Base-by-base conservation (phyloP, 1,140 invertebrate genomes). In the Trichonephila inaurata region DNA sequence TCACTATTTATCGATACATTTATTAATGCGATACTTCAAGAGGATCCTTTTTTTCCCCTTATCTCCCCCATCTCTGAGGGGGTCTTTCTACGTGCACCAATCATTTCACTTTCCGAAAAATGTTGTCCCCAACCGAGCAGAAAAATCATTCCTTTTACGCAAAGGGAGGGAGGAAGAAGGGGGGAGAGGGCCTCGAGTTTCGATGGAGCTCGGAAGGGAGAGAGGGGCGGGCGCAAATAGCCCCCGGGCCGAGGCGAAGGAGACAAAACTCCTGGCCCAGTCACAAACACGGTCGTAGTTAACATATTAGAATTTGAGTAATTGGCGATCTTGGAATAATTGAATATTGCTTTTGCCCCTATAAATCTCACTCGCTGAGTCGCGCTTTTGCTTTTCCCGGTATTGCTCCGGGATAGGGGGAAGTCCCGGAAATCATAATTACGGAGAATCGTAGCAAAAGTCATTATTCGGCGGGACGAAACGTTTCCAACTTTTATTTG, bases 301-400 rank as follows among this genome's bases (percentile, higher is more conserved):
- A 93, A 93, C 92, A 93, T 93, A 93, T 93, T 93, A 93, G 92
- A 93, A 93, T 93, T 93, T 93, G 92, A 93, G 92, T 93, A 93
- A 93, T 93, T 93, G 92, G 92, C 92, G 92, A 93, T 93, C 92
- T 93, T 85, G 86, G 92, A 93, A 93, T 93, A 93, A 93, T 93
- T 93, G 92, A 93, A 93, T 93, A 93, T 93, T 93, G 92, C 92
- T 93, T 93, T 89, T 93, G 92, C 92, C 91, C 92, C 89, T 93
- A 93, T 93, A 93, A 93, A 93, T 93, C 92, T 87, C 61, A 24
- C 90, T 91, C 40, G 19, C 33, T 44, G 69, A 64, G 24, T 24
- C 40, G 58, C 21, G 82, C 66, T 93, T 89, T 93, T 61, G 21
- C 64, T 88, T 92, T 77, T 89, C 72, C 92, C 28, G 58, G 72